Conservation (phyloP, 2,113 vertebrate species). For the Columba janthina region DNA sequence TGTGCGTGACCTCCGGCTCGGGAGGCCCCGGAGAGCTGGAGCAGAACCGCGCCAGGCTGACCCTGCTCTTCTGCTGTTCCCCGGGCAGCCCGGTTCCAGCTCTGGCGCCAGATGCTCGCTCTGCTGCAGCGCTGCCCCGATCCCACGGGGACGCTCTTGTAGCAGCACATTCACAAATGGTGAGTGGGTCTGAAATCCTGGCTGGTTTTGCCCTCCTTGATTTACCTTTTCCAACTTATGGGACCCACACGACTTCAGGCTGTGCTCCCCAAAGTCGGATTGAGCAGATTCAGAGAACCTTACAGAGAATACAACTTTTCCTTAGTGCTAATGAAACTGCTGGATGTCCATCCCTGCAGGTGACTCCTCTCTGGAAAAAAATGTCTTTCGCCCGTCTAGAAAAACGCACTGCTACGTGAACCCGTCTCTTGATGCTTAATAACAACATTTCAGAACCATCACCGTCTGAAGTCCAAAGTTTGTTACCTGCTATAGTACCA, state of each 20-base stretch:
- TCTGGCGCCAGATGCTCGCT: not conserved
- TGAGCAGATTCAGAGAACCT: not conserved
- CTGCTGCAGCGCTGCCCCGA: not conserved
- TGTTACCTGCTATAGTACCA: constrained; percentile 80
- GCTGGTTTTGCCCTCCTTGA: not conserved
- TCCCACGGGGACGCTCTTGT: not conserved
- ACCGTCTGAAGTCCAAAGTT: not conserved
- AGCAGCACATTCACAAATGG: not conserved
- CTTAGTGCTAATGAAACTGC: not conserved
- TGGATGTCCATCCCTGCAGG: not conserved
- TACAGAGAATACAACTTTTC: not conserved
- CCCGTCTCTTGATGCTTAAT: not conserved
- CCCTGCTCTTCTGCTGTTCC: not conserved
- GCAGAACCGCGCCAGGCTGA: not conserved
- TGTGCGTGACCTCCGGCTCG: not conserved
- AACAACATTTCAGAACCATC: not conserved
- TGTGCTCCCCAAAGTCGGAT: not conserved
- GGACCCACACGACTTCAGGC: not conserved
- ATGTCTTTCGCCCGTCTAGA: not conserved
- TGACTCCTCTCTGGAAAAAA: not conserved
- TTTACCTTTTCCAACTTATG: not conserved
- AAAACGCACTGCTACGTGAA: not conserved
- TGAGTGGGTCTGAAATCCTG: not conserved
- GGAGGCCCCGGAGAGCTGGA: not conserved
- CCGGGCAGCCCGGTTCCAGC: not conserved